These are phyloP conservation scores for Caiman crocodilus DNA, from an alignment of 2,797 vertebrate genomes.

Conservation along the genomic window DNA sequence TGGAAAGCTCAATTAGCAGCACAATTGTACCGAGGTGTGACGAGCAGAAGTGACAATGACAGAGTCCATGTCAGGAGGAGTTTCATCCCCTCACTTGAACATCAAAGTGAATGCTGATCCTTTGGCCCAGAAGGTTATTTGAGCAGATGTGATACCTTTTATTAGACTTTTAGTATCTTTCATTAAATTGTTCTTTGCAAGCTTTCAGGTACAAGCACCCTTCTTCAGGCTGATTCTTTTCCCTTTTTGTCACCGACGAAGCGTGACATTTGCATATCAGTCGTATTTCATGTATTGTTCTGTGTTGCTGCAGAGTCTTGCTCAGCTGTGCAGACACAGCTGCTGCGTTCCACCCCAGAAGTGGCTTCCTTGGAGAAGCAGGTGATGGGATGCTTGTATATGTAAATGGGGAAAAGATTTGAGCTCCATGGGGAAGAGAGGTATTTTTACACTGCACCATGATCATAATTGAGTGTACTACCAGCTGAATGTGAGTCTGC, in stretches of 20 bases:
- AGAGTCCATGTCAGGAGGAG: rapidly evolving
- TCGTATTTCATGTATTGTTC: too few relatives aligned
- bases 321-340: rapidly evolving
- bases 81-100: slow-evolving; percentile 17
- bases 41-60: not conserved
- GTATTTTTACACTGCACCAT: too few relatives aligned
- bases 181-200: too few relatives aligned
- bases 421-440: not conserved
- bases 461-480: too few relatives aligned
- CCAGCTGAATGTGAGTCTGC: too few relatives aligned
- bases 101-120: not conserved
- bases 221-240: too few relatives aligned
- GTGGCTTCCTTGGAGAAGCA: not conserved
- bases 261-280: too few relatives aligned
- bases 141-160: too few relatives aligned
- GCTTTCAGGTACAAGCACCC: too few relatives aligned
- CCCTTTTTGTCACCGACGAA: not conserved
- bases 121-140: not conserved
- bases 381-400: not conserved
- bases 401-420: not conserved
- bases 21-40: not conserved
- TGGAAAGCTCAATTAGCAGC: not conserved
- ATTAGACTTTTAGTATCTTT: too few relatives aligned
- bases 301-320: not conserved
- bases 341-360: not conserved